phyloP scores from a whole-genome alignment of 2,113 vertebrate species.

The Carassius auratus region DNA sequence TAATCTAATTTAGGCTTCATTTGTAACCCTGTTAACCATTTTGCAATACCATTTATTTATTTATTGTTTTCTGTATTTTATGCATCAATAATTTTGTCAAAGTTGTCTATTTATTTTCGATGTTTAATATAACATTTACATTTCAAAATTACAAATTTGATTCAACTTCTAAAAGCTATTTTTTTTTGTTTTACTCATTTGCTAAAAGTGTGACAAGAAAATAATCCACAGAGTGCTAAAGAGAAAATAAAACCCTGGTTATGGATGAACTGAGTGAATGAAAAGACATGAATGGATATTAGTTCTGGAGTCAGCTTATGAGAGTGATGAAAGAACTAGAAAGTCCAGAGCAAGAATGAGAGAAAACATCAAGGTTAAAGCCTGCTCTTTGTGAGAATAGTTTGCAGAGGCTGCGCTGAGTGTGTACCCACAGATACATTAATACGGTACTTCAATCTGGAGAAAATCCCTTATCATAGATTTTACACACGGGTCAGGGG shows the following conservation, averaged over 20 bases:
- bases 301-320: constrained; percentile 1
- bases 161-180: too few relatives aligned
- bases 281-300: neutral
- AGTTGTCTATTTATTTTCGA: neutral
- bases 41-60: neutral
- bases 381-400: neutral
- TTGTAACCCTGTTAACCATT: neutral
- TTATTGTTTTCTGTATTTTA: neutral
- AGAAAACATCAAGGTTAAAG: constrained; percentile 21
- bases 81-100: neutral
- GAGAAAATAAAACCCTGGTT: neutral
- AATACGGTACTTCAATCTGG: neutral
- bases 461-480: constrained; percentile 20
- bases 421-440: neutral
- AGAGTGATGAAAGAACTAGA: constrained; percentile 14
- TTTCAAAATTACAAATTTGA: neutral
- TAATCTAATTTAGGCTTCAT: neutral
- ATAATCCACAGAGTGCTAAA: neutral
- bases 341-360: neutral
- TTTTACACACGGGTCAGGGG: constrained; percentile 24
- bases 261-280: neutral
- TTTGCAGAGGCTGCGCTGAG: neutral
- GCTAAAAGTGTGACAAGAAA: too few relatives aligned
- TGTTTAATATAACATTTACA: neutral
- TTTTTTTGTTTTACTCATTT: neutral